A percentile compares a stretch with the other conserved stretches of the same genome.
Evolutionary conservation across 2,113 vertebrate genomes (phyloP).

Genomic region (Zosterops borbonicus): DNA sequence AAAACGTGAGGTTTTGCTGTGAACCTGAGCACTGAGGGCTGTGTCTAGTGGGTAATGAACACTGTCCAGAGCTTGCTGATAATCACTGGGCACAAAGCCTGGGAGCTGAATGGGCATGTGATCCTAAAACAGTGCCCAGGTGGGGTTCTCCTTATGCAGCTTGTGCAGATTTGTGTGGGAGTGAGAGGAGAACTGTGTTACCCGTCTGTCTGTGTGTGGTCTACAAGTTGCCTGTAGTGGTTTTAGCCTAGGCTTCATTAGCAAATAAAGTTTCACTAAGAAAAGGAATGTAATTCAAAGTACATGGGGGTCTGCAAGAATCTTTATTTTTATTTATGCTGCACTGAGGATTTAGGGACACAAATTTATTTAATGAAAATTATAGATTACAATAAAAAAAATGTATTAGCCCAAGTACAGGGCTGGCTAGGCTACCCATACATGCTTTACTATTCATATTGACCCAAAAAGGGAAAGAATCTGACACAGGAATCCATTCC

Average conservation of each 20-base stretch:
- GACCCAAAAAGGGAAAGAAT: conserved; percentile 69
- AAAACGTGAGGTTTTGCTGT: neutral
- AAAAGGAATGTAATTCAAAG: conserved; percentile 1
- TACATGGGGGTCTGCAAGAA: neutral
- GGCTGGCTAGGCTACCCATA: conserved; percentile 56
- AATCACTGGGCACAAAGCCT: neutral
- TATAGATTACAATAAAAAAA: conserved; percentile 23
- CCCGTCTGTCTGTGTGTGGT: neutral
- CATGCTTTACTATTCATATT: conserved; percentile 59
- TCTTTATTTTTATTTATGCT: conserved; percentile 63
- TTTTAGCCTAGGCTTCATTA: neutral
- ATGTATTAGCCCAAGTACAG: conserved; percentile 31
- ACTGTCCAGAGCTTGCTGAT: neutral
- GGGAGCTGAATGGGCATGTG: neutral
- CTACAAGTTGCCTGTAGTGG: neutral
- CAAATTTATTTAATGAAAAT: conserved; percentile 65
- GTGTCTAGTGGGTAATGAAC: neutral
- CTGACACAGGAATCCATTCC: conserved; percentile 62
- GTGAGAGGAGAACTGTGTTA: neutral
- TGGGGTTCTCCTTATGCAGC: neutral
- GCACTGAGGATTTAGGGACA: conserved; percentile 47
- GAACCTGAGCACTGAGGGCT: neutral
- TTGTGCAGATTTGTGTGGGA: neutral
- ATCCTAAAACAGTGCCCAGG: neutral
- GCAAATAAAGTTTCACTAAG: neutral